phyloP scores from a whole-genome alignment of 2,113 vertebrate species.

The Neoarius graeffei region DNA sequence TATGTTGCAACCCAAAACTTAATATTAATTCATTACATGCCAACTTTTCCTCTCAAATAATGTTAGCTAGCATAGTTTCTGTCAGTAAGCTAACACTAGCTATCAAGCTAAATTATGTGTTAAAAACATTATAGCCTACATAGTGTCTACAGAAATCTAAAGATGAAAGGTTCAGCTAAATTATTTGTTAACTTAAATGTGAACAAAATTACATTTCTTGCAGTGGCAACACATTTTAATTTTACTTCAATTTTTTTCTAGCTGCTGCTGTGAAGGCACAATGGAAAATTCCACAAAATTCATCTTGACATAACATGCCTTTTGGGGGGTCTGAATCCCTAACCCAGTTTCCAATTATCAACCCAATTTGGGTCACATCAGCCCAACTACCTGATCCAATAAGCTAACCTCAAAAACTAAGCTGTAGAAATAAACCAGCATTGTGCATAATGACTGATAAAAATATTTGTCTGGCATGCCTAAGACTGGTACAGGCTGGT shows the following conservation, averaged over 20 bases:
- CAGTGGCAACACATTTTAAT: background rate
- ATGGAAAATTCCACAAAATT: background rate
- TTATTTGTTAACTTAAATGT: background rate
- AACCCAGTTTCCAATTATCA: background rate
- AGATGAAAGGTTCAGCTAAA: background rate
- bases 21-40: background rate
- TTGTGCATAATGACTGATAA: too few species aligned
- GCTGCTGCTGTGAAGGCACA: background rate
- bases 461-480: too few species aligned
- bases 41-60: background rate
- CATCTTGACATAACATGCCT: background rate
- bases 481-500: too few species aligned
- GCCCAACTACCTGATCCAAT: background rate
- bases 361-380: background rate
- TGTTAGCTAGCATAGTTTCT: background rate
- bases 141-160: background rate
- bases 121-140: background rate
- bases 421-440: background rate
- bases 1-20: background rate
- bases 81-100: background rate
- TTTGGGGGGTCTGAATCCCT: background rate
- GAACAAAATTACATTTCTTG: background rate
- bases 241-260: background rate
- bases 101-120: background rate
- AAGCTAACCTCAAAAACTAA: background rate